Evolutionary conservation across 2,797 vertebrate species (phyloP).

Genomic region (Pagetopsis macropterus): DNA sequence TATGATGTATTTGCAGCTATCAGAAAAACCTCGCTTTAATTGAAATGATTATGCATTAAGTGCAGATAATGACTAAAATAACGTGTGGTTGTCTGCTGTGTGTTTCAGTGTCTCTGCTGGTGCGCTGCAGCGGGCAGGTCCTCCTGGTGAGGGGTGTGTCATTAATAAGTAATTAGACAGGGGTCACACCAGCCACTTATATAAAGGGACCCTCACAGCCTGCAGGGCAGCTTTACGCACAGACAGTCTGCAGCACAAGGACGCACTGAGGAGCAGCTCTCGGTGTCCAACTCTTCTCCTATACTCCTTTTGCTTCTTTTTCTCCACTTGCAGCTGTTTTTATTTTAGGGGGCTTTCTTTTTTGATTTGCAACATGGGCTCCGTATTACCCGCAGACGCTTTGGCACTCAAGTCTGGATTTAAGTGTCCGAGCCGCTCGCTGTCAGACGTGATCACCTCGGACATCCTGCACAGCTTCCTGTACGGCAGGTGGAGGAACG

Average conservation of each 20-base stretch:
- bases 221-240: conserved; percentile 64
- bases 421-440: conserved; percentile 88
- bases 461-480: conserved; percentile 99
- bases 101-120: conserved; percentile 14
- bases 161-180: conserved; percentile 98
- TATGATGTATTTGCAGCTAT: not conserved
- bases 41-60: not conserved
- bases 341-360: not conserved
- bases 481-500: conserved; percentile 97
- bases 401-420: conserved; percentile 92
- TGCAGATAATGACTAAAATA: conserved; percentile 11
- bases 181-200: conserved; percentile 89
- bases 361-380: conserved; percentile 87
- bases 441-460: conserved; percentile 98
- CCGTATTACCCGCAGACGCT: conserved; percentile 92
- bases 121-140: conserved; percentile 79
- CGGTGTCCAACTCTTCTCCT: conserved; percentile 8
- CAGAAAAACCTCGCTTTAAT: not conserved
- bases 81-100: conserved; percentile 31
- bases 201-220: conserved; percentile 81
- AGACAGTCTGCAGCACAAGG: conserved; percentile 49
- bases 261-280: conserved; percentile 47
- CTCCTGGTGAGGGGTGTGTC: conserved; percentile 89
- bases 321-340: conserved; percentile 24
- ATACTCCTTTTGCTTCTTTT: not conserved